Evolutionary conservation across 2,797 vertebrate species (phyloP).

Genomic region (Oreochromis mossambicus): DNA sequence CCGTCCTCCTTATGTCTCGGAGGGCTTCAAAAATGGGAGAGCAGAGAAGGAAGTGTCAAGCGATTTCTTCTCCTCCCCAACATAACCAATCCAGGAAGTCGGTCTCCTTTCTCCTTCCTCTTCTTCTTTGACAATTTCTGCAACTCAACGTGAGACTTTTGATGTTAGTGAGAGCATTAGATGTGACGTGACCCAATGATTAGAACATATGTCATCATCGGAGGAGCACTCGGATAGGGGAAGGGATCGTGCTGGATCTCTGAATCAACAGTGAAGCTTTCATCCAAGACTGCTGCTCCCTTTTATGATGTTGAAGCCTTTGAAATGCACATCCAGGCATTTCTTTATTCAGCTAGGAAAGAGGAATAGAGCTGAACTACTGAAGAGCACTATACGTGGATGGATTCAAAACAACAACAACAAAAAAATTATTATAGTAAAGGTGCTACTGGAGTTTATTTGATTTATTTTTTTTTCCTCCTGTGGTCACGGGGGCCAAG

Average conservation of each 20-base stretch:
- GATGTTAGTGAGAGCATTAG: constrained; percentile 53
- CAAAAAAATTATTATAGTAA: neutral
- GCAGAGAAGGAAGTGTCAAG: constrained; percentile 51
- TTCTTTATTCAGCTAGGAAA: constrained; percentile 19
- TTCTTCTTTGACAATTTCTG: constrained; percentile 41
- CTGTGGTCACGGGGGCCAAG: neutral
- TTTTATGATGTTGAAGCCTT: constrained; percentile 51
- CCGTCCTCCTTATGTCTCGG: neutral
- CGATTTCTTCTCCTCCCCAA: constrained; percentile 33
- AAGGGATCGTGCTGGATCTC: constrained; percentile 25
- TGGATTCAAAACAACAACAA: neutral
- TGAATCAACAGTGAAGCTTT: constrained; percentile 56
- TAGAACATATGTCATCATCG: constrained; percentile 63
- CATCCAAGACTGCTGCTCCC: constrained; percentile 43
- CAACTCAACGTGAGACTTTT: constrained; percentile 57
- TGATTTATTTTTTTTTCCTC: constrained; percentile 19
- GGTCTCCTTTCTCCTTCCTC: constrained; percentile 16
- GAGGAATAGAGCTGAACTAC: neutral
- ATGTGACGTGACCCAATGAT: constrained; percentile 64
- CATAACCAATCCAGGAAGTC: constrained; percentile 45
- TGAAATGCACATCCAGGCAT: constrained; percentile 49
- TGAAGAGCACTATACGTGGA: neutral
- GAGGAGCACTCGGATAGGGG: constrained; percentile 20
- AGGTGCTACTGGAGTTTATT: constrained; percentile 2
- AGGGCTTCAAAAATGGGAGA: constrained; percentile 26